Evolutionary conservation across 1,140 invertebrate genomes (phyloP).

Genomic region (Panonychus citri): DNA sequence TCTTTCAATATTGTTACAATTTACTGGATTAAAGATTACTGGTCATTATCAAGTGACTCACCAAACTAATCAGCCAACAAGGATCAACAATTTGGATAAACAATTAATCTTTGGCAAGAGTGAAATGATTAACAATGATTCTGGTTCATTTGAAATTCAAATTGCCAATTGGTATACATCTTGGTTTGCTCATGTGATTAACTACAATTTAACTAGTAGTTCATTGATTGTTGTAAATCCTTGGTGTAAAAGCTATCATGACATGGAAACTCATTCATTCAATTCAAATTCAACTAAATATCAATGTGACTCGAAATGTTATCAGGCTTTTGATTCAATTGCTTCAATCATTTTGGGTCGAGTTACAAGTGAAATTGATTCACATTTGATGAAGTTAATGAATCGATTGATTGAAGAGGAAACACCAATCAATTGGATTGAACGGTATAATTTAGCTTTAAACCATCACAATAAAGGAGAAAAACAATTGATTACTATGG

Average conservation of each 20-base stretch:
- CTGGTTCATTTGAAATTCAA: conserved; percentile 9
- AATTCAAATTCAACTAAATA: not conserved
- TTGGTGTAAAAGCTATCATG: not conserved
- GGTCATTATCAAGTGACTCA: conserved; percentile 8
- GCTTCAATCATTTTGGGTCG: not conserved
- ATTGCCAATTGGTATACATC: conserved; percentile 5
- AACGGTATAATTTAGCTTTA: not conserved
- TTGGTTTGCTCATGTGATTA: conserved; percentile 9
- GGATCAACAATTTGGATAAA: not conserved
- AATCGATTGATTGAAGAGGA: not conserved
- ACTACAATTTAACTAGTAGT: not conserved
- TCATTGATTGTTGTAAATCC: not conserved
- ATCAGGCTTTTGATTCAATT: not conserved
- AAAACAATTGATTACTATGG: not conserved
- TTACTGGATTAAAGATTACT: conserved; percentile 6
- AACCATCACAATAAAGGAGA: not conserved
- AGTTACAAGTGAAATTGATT: conserved; percentile 2
- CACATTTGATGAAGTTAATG: not conserved
- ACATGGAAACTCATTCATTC: not conserved
- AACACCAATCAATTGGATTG: not conserved
- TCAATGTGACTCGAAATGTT: not conserved
- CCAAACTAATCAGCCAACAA: not conserved
- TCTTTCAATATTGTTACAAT: conserved; percentile 8
- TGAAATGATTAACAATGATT: conserved; percentile 7
- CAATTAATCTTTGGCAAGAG: not conserved